These are phyloP conservation scores for Temnothorax nylanderi DNA, from an alignment of 1,140 invertebrate genomes.

Conservation along the genomic window DNA sequence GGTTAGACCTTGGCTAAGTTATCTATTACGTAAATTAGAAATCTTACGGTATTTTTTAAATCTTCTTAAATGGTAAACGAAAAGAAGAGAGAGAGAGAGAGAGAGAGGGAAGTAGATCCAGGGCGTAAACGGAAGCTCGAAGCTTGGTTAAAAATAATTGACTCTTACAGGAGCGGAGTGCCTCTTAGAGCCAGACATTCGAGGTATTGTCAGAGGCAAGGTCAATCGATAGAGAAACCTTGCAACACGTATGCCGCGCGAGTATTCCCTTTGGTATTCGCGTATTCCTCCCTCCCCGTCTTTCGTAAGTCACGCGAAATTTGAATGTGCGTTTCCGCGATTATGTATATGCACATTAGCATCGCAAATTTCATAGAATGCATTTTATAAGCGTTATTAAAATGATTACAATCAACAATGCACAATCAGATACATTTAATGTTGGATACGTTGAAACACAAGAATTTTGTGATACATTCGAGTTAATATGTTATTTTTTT, in stretches of 20 bases:
- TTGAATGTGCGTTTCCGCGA: background rate
- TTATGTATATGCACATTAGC: background rate
- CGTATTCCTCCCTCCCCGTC: background rate
- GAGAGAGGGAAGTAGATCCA: background rate
- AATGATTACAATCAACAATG: background rate
- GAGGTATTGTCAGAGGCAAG: constrained; percentile 57
- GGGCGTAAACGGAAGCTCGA: constrained; percentile 9
- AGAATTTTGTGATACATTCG: background rate
- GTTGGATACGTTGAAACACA: background rate
- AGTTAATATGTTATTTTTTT: background rate
- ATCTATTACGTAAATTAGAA: background rate
- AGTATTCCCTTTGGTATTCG: background rate
- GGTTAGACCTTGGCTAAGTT: background rate
- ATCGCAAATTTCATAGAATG: background rate
- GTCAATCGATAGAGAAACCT: constrained; percentile 67
- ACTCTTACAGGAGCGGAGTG: constrained; percentile 41
- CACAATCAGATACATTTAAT: background rate
- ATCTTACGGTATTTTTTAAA: background rate
- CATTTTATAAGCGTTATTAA: background rate
- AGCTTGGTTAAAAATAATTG: constrained; percentile 72
- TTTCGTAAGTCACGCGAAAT: background rate
- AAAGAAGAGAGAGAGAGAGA: too few relatives aligned
- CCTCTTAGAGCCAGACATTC: constrained; percentile 59
- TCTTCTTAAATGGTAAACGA: background rate
- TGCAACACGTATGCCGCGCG: constrained; percentile 20